Evolutionary conservation across 2,888 invertebrate genomes (phyloP), one percentile per base, ranked within the genome.

Genomic region (Cryptosula pallasiana): DNA sequence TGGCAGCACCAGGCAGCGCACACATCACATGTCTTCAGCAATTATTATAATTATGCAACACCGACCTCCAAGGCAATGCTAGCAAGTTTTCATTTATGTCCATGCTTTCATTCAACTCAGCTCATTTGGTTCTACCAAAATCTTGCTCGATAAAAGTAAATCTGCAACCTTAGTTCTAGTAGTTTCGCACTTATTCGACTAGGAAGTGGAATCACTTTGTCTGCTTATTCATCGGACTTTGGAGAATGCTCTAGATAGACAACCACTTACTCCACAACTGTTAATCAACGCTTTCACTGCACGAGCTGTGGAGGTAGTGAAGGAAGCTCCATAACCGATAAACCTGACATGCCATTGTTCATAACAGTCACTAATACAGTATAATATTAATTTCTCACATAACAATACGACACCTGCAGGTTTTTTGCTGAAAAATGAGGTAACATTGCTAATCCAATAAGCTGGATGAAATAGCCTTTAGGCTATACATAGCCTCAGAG

Each of bases 381-480:
- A 45, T 20, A 45, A 45, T 45, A 63, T 63, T 32, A 27, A 32
- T 32, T 63, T 63, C 20, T 27, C 9, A 5, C 63, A 63, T 57
- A 63, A 63, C 63, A 63, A 63, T 63, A 63, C 27, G 27, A 63
- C 63, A 63, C 63, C 63, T 63, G 63, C 63, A 63, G 63, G 9
- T 63, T 25, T 25, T 29, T 9, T 13, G 63, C 63, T 63, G 63
- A 25, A 27, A 63, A 27, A 63, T 63, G 63, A 63, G 63, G 32
- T 63, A 63, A 63, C 63, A 5, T 32, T 32, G 32, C 63, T 63
- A 63, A 63, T 63, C 63, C 32, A 63, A 63, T 63, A 63, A 63
- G 34, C 32, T 45, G 45, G 20, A 45, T 45, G 45, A 45, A 20
- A 45, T 45, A 20, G 20, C 45, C 45, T 20, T 5, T 20, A 20